Evolutionary conservation across 2,113 vertebrate species (phyloP), one percentile per base, ranked within the genome.

Genomic region (Gobio gobio): DNA sequence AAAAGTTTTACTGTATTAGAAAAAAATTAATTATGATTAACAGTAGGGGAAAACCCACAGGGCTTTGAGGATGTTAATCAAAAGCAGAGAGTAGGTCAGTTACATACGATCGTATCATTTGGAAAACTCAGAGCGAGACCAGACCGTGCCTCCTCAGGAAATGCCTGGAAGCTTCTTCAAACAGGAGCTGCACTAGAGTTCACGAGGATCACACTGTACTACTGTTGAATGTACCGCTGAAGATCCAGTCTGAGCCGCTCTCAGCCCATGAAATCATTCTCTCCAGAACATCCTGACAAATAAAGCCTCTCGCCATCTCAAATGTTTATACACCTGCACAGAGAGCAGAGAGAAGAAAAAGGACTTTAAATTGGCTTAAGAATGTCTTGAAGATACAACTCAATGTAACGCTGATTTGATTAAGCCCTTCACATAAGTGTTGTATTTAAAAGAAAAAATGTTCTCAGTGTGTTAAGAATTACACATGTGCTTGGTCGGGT

Each of bases 241-340:
- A 82, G 20, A 56, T 22, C 64, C 64, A 82, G 80, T 36, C 64
- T 72, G 64, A 82, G 80, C 81, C 33, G 12, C 81, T 83, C 47
- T 72, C 66, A 83, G 13, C 66, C 66, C 66, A 72, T 83, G 49
- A 83, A 83, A 83, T 83, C 81, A 73, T 73, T 56, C 64, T 58
- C 66, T 18, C 22, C 66, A 72, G 49, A 72, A 83, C 49, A 73
- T 83, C 81, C 81, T n/a, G 66, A 72, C 3, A 72, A 72, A 83
- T 72, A 83, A 83, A 72, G 33, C 22, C 49, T 70, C 64, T 70
- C 9, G 22, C 26, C 26, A 40, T 82, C 47, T 70, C 26, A 70
- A 10, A 1, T 83, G 64, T 83, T 83, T 58, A 72, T 36, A 72
- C 81, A 73, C 81, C 81, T 43, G 66, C 64, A 54, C 49, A 43